phyloP scores from a whole-genome alignment of 2,797 vertebrate genomes.

The Stomatorhinus walkeri region DNA sequence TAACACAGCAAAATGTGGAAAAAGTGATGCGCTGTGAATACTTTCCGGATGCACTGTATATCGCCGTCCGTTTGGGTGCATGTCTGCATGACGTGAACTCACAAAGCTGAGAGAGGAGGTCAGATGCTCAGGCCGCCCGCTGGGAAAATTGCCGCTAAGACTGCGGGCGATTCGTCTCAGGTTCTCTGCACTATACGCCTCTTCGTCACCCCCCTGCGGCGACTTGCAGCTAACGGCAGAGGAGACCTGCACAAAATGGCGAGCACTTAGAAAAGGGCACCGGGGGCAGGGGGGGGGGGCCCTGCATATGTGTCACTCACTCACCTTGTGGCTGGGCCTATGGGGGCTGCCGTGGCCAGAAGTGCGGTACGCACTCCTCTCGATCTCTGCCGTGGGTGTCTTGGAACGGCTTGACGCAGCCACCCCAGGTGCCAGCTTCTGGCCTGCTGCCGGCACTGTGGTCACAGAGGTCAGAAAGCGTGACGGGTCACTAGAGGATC shows the following conservation, averaged over 20 bases:
- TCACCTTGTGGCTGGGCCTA: slow-evolving; percentile 43
- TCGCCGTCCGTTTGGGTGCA: background rate
- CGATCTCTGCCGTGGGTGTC: slow-evolving; percentile 80
- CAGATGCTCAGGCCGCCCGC: slow-evolving; percentile 59
- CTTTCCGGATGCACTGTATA: no score
- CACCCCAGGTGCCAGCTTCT: slow-evolving; percentile 51
- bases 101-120: slow-evolving; percentile 68
- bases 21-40: no score
- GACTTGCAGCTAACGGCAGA: background rate
- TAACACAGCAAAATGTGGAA: no score
- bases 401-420: slow-evolving; percentile 64
- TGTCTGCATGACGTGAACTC: slow-evolving; percentile 39
- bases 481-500: background rate
- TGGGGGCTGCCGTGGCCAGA: slow-evolving; percentile 31
- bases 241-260: background rate
- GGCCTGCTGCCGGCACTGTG: slow-evolving; percentile 46
- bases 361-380: slow-evolving; percentile 68
- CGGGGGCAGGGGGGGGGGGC: no score
- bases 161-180: slow-evolving; percentile 71
- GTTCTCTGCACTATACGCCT: slow-evolving; percentile 78
- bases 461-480: slow-evolving; percentile 34
- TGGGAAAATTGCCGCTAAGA: slow-evolving; percentile 68
- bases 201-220: slow-evolving; percentile 48
- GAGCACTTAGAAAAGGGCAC: background rate
- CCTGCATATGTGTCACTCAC: background rate